These are phyloP conservation scores for Limosa lapponica DNA, from an alignment of 2,797 vertebrate genomes.

Conservation along the genomic window DNA sequence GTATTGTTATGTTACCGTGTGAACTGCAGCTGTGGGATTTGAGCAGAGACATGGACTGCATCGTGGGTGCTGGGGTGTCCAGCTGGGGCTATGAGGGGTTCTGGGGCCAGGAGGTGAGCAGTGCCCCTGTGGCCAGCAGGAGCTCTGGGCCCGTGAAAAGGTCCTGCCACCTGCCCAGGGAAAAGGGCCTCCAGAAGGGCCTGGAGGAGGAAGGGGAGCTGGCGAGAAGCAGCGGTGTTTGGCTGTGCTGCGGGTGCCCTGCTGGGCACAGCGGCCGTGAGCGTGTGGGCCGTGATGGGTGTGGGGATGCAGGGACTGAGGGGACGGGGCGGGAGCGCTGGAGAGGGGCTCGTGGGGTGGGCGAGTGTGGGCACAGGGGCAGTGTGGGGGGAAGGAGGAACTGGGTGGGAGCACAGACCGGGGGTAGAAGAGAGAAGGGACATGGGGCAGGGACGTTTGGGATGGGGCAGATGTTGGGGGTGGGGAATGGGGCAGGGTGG, in stretches of 20 bases:
- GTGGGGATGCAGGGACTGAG: neutral
- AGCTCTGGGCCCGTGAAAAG: neutral
- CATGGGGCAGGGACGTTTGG: neutral
- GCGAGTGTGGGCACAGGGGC: neutral
- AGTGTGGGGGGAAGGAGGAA: neutral
- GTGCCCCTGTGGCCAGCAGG: too few species aligned
- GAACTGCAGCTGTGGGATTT: neutral
- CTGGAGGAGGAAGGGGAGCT: neutral
- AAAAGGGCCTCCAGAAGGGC: neutral
- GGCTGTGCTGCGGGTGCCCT: neutral
- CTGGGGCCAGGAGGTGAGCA: neutral
- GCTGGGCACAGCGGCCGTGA: accelerated
- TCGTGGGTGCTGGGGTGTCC: neutral
- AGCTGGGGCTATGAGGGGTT: neutral
- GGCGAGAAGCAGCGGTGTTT: accelerated
- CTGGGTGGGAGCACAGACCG: neutral
- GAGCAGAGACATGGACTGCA: neutral
- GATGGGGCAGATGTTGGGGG: neutral
- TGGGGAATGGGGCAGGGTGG: accelerated
- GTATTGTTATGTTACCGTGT: neutral
- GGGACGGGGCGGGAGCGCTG: neutral
- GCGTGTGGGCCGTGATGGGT: neutral
- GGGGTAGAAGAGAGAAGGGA: neutral
- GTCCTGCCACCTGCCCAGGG: neutral
- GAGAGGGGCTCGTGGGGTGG: neutral